These are phyloP conservation scores for Florisuga fusca DNA, from an alignment of 2,797 vertebrate genomes.

Conservation along the genomic window DNA sequence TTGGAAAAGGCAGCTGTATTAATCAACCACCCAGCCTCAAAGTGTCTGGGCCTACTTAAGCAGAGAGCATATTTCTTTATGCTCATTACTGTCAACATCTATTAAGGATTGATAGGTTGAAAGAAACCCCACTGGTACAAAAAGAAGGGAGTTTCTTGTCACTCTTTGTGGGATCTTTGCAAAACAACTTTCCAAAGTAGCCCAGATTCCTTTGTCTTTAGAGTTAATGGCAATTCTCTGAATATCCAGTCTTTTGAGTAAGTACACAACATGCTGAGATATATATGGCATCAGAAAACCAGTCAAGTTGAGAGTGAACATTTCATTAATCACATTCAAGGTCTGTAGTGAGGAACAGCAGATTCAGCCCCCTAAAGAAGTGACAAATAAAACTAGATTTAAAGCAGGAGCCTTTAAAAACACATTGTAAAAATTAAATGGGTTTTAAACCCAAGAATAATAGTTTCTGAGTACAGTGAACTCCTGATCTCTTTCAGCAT, in stretches of 20 bases:
- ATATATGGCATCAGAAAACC: background rate
- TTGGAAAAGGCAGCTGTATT: background rate
- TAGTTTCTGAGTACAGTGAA: background rate
- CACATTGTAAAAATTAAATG: background rate
- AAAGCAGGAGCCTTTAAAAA: background rate
- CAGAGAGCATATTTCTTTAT: background rate
- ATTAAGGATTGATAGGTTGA: background rate
- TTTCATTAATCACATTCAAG: background rate
- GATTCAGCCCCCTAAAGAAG: background rate
- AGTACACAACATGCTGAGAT: background rate
- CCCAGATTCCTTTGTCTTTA: background rate
- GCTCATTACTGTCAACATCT: background rate
- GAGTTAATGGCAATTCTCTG: background rate
- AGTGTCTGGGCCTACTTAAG: background rate
- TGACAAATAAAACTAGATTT: background rate
- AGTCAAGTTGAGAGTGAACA: background rate
- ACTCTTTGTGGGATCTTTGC: background rate
- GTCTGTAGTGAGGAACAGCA: background rate
- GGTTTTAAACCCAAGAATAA: background rate
- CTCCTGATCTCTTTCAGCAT: background rate
- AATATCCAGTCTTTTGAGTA: background rate
- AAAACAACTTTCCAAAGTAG: background rate
- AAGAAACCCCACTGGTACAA: background rate
- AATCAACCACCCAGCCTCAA: background rate
- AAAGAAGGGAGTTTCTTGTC: background rate